Base-by-base conservation (phyloP, 2,888 invertebrate species). In the Yponomeuta sedellus region DNA sequence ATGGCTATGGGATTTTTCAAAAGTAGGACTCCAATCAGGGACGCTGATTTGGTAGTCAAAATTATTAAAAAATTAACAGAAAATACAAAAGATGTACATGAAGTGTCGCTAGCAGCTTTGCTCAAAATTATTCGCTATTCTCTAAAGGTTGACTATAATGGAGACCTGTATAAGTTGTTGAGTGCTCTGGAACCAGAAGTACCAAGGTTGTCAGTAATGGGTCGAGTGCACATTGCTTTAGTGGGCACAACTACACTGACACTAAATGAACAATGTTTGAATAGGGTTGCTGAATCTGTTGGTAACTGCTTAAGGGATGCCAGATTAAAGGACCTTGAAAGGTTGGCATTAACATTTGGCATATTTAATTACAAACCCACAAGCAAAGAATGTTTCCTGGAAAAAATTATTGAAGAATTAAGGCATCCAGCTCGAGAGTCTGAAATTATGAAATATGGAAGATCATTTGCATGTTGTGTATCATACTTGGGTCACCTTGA, bases 1-100 rank as follows among this genome's bases (percentile, higher is more conserved):
- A 92, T 95, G 71, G 92, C 94, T 5, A 94, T 95, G 93, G 96
- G 95, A 0, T 96, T 95, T 79, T 97, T 97, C 74, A 96, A 96
- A 86, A 94, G 94, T 19, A 92, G 94, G 83, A 94, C 93, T 1
- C 92, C 89, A 19, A 89, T 96, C 64, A 91, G 92, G 69, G 92
- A 86, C 77, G 71, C 77, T 3, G 75, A 80, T 0, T 73, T 95
- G 59, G 66, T 94, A 0, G 72, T 83, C 2, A 85, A 86, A 65
- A 86, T 94, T 1, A 92, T 94, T 52, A 71, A 83, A 1, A 91
- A 86, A 74, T 77, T 94, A 0, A 87, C 88, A n/a, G 76, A 85
- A 10, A 85, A 93, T 69, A 74, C 92, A 20, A 80, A 92, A 25
- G 83, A 77, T 4, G 86, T 95, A 12, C 92, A 94, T 76, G 94